Evolutionary conservation across 2,797 vertebrate species (phyloP), one percentile per base, ranked within the genome.

Genomic region (Girardinus metallicus): DNA sequence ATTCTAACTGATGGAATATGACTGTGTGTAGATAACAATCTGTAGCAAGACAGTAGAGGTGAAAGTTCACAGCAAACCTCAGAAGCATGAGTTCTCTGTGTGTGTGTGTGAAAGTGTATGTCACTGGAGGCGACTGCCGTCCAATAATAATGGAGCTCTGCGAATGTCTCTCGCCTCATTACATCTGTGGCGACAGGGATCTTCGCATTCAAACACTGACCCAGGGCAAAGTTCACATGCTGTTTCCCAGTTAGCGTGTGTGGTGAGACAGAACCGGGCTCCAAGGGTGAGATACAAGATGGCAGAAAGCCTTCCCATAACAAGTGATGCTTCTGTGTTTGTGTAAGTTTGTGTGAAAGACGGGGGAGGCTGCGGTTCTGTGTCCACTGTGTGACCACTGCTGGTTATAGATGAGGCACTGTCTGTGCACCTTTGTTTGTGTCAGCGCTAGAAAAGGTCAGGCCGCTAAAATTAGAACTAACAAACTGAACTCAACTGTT

Each of bases 141-240:
- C 74, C 90, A 81, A 51, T 85, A 72, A 92, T 89, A 90, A 93
- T 86, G 77, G 74, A 87, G 74, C 80, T 83, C 80, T 87, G 79
- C 73, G 84, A 91, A 91, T 80, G 78, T 84, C 84, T 92, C 86
- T 92, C 86, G 88, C 93, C 87, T 93, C 91, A 92, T 92, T 93
- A 91, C 87, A 86, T 88, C 83, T 77, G 82, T 66, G 86, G 90
- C 80, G 87, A 88, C 91, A 89, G 88, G 73, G 82, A 92, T 92
- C 89, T 87, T 85, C 43, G 60, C 73, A 81, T 85, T 89, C 85
- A 88, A 74, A 75, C 26, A 21, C 75, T 89, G 90, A 92, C 84
- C 91, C 72, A 44, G 88, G 87, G 73, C 88, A 91, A 91, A 93
- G 92, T 90, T 93, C 87, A 93, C 76, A 36, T 76, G 80, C 87